Conservation (phyloP, 2,113 vertebrate species). For the Tychaedon coryphoeus region DNA sequence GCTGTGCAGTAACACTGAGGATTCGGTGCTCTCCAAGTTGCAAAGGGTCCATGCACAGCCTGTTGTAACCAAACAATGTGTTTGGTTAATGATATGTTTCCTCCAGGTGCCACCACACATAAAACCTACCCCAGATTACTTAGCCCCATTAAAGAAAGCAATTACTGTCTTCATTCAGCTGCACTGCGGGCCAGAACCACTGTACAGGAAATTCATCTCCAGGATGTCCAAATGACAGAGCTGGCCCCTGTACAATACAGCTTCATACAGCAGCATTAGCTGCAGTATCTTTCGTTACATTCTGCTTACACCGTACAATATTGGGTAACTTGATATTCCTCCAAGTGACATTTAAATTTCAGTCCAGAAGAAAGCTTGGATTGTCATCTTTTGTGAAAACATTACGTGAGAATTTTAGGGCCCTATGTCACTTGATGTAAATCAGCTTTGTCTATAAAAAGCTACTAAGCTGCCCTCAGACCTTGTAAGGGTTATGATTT, state of each 20-base stretch:
- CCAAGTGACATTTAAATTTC: slow-evolving; percentile 56
- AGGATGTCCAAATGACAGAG: slow-evolving; percentile 45
- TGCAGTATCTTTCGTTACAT: slow-evolving; percentile 4
- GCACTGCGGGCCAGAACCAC: not conserved
- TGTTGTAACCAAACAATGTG: not conserved
- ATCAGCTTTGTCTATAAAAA: slow-evolving; percentile 15
- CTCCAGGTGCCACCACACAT: slow-evolving; percentile 26
- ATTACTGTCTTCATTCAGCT: slow-evolving; percentile 11
- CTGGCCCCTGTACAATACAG: slow-evolving; percentile 9
- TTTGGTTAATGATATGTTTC: not conserved
- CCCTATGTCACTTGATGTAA: slow-evolving; percentile 24
- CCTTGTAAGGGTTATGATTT: slow-evolving; percentile 26
- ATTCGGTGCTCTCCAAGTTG: not conserved
- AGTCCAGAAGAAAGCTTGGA: slow-evolving; percentile 27
- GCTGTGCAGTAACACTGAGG: not conserved
- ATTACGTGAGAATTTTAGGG: not conserved
- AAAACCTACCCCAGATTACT: slow-evolving; percentile 44
- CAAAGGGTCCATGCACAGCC: not conserved
- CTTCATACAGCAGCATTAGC: slow-evolving; percentile 46
- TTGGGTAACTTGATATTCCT: slow-evolving; percentile 46
- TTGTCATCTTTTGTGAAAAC: slow-evolving; percentile 29
- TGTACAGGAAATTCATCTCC: slow-evolving; percentile 45
- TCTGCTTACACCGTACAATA: slow-evolving; percentile 38
- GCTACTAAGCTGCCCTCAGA: not conserved
- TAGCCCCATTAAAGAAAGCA: slow-evolving; percentile 53